Evolutionary conservation across 2,888 invertebrate species (phyloP), one percentile per base, ranked within the genome.

Genomic region (Hydropsyche betteni): DNA sequence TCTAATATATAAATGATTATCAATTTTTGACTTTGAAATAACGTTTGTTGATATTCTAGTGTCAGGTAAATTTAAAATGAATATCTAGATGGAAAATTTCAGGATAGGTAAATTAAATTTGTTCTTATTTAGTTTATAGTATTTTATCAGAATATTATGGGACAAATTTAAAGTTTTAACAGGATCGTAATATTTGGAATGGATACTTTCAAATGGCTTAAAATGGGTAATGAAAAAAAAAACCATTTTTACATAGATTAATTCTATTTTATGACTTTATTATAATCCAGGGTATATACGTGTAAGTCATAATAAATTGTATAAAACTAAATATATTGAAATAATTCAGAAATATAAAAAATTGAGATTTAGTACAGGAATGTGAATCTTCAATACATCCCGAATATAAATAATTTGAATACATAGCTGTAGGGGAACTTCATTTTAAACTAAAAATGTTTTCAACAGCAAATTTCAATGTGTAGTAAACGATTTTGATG

Each of bases 261-360:
- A 64, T 64, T 64, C 64, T 64, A 64, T 16, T 58, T 64, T 64
- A 64, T 64, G 64, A 64, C 64, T 64, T 64, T 64, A 64, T 64
- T 64, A 64, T 64, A 64, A 64, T 64, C 64, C 64, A 64, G 64
- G 64, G 64, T 64, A 64, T 64, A 64, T 64, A 64, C 34, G 36
- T 64, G 64, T 64, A 64, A 64, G 64, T 64, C 64, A 64, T 64
- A 64, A 36, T 58, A 24, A 58, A 16, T 58, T 24, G 58, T 64
- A 64, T 64, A 64, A 64, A 64, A 64, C 34, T 64, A 64, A 64
- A 64, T 34, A 64, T 64, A 64, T 64, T 64, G 8, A 64, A 64
- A 64, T 64, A 5, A 64, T 33, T 64, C 64, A 64, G 34, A 33
- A 33, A 64, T 36, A 64, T 64, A 58, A 58, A 58, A 58, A 58